Base-by-base conservation (phyloP, 2,888 invertebrate species). In the Strigamia transsilvanica region DNA sequence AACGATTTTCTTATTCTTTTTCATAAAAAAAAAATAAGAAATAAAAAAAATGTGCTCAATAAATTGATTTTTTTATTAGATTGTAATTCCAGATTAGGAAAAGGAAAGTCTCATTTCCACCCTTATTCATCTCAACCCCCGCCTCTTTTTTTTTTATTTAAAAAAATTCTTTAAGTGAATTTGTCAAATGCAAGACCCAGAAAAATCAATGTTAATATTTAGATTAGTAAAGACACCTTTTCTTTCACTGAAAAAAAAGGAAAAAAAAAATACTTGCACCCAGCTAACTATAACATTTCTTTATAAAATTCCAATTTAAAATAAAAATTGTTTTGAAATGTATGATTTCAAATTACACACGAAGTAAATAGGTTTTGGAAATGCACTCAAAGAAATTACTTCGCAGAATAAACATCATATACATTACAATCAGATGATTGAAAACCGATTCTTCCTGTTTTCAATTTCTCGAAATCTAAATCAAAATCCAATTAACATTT, bases 191-290 rank as follows among this genome's bases (percentile, higher is more conserved):
- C 27, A 73, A 73, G 32, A 73, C 15, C 73, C 73, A 13, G 73
- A 73, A 73, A 66, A 73, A 73, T 73, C 73, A 73, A 73, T 73
- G 73, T 73, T 73, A 27, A 73, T 73, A 73, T 32, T 23, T 13
- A 13, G 32, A 27, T 73, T 73, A 73, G n/a, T 15, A 18, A 15
- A 51, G 15, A 51, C 51, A 18, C 51, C 18, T 18, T 15, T 51
- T 51, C 51, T n/a, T 38, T 38, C 10, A 7, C 2, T 5, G 10
- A 38, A 38, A 38, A 38, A 4, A 38, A 38, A 34, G 7, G 10
- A 38, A 38, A 38, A 38, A 38, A 38, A 38, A 6, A 38, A 38
- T 7, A 51, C 27, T 27, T 27, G 27, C 27, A 27, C 27, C 2
- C 27, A 27, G 27, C 27, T 27, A 27, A 27, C 27, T 27, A 2